Evolutionary conservation across 64 coral and sea anemone species (phyloP), one percentile per base, ranked within the genome.

Genomic region (Acropora tenuis): DNA sequence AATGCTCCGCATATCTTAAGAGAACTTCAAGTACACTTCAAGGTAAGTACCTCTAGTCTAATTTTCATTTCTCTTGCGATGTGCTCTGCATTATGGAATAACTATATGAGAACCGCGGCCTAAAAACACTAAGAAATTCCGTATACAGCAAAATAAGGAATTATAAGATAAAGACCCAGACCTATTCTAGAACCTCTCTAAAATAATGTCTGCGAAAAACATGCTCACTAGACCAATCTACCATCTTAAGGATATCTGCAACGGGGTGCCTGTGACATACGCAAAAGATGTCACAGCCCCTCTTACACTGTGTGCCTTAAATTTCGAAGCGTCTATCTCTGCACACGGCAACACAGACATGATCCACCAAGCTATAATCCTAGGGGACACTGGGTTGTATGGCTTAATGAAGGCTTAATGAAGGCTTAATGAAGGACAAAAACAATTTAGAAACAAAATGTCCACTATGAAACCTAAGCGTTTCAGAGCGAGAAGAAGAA

Each of bases 251-350:
- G 9, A 53, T 53, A 53, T 53, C 50, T 53, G 50, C 50, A 53
- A 53, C 50, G 5, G 50, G 50, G 50, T 5, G 50, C 79, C 79
- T 82, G 19, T 61, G 6, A 65, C 42, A 82, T 65, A 82, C 0
- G 53, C 58, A 65, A 43, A 10, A 1, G 79, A 16, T 0, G 41
- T 66, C 1, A 2, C 20, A 46, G 52, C 79, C 19, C 57, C 79
- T 65, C 57, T 42, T 4, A 82, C 55, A 66, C 55, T 82, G 41
- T 63, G 79, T 1, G 42, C 78, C 18, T 80, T 80, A 80, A 80
- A 80, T 16, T 5, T 16, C 1, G 45, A 50, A 4, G 76, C 57
- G 18, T 80, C 78, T 10, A 80, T 80, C 47, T 19, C 78, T 57
- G 78, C 78, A 2, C 17, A 57, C 4, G 10, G 30, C 45, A 82